A percentile compares a stretch with the other conserved stretches of the same genome.
Conservation (phyloP, 2,888 invertebrate species). For the Diplolepis rosae region DNA sequence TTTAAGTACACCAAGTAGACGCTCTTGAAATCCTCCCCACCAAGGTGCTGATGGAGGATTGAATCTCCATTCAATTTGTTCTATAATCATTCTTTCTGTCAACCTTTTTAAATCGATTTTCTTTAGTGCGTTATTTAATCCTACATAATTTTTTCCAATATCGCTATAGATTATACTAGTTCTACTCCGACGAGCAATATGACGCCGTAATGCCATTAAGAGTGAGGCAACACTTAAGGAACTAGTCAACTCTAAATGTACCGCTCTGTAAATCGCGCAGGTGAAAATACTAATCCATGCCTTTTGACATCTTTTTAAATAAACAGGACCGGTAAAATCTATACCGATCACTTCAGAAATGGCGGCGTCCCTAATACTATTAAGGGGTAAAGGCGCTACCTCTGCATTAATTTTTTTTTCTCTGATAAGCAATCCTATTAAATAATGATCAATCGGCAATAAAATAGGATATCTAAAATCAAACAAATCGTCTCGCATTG, state of each 20-base stretch:
- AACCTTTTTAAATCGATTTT: constrained; percentile 14
- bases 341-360: constrained; percentile 58
- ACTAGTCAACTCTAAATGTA: constrained; percentile 66
- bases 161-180: constrained; percentile 62
- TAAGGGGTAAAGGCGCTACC: constrained; percentile 54
- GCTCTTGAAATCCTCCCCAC: constrained; percentile 42
- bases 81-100: background rate
- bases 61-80: constrained; percentile 38
- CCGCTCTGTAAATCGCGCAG: constrained; percentile 63
- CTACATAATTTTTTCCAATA: constrained; percentile 64
- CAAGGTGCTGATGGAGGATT: constrained; percentile 39
- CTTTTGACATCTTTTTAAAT: constrained; percentile 47
- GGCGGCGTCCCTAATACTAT: no score
- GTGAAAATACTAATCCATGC: constrained; percentile 64
- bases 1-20: constrained; percentile 55
- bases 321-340: constrained; percentile 64
- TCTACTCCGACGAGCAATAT: constrained; percentile 61
- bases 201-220: constrained; percentile 58
- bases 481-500: no score
- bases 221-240: constrained; percentile 58
- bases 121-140: constrained; percentile 26
- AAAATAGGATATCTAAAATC: constrained; percentile 41
- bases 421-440: background rate
- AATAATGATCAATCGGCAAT: constrained; percentile 50
- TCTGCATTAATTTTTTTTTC: constrained; percentile 31